These are phyloP conservation scores for Serinus canaria DNA, from an alignment of 2,113 vertebrate species.

Conservation along the genomic window DNA sequence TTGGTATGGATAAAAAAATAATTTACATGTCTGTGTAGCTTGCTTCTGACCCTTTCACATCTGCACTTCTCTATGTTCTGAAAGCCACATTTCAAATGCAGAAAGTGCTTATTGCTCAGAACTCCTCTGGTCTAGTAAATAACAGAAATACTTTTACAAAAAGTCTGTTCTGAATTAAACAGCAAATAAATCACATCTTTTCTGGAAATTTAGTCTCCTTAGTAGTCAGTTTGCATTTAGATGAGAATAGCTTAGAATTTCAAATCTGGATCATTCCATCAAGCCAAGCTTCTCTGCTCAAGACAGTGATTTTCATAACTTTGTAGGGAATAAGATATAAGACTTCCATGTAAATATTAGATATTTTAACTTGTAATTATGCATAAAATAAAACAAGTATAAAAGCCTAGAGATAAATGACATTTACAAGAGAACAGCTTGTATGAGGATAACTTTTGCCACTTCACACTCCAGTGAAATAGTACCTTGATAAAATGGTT, in stretches of 20 bases:
- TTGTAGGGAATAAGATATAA: background rate
- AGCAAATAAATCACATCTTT: background rate
- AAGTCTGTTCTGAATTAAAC: background rate
- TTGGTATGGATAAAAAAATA: background rate
- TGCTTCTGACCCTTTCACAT: background rate
- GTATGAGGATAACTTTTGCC: background rate
- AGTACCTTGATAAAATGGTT: slow-evolving; percentile 58
- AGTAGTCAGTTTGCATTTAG: background rate
- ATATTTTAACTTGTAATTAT: background rate
- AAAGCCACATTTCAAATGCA: background rate
- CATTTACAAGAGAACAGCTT: slow-evolving; percentile 2
- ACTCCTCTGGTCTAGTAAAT: background rate
- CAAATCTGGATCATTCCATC: background rate
- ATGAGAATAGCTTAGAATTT: background rate
- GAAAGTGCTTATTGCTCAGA: background rate
- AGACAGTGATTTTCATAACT: background rate
- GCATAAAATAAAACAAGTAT: background rate
- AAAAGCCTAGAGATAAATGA: background rate
- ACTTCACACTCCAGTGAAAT: slow-evolving; percentile 53
- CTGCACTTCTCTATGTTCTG: background rate
- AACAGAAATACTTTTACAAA: rapidly evolving
- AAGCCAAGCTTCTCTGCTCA: background rate
- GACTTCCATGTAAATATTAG: background rate
- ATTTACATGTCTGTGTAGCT: background rate
- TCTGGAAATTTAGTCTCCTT: background rate